These are phyloP conservation scores for Lethenteron camtschaticum DNA, from an alignment of 2,113 vertebrate genomes.

Conservation along the genomic window DNA sequence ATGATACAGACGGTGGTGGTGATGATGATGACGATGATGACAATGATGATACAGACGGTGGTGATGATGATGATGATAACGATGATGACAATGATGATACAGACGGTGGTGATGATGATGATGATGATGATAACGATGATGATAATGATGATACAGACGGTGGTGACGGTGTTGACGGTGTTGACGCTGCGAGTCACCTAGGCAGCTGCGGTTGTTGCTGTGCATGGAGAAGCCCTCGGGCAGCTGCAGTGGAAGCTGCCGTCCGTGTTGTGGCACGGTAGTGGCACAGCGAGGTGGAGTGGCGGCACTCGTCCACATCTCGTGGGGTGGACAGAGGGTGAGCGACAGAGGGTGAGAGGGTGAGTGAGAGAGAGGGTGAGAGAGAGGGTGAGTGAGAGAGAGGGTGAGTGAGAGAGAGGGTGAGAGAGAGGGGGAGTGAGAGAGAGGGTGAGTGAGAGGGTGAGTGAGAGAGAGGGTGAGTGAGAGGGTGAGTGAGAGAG, in stretches of 20 bases:
- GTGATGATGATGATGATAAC: too few species aligned
- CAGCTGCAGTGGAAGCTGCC: conserved; percentile 5
- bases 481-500: too few species aligned
- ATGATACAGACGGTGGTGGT: too few species aligned
- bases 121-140: too few species aligned
- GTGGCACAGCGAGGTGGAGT: conserved; percentile 1
- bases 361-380: neutral
- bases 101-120: too few species aligned
- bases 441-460: neutral
- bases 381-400: neutral
- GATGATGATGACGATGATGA: too few species aligned
- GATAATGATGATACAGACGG: too few species aligned
- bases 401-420: neutral
- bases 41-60: too few species aligned
- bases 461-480: too few species aligned
- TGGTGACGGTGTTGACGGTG: too few species aligned
- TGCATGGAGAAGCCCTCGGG: neutral
- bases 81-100: too few species aligned
- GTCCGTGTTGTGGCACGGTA: conserved; percentile 3
- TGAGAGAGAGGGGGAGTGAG: neutral
- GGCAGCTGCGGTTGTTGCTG: conserved; percentile 1
- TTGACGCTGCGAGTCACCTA: neutral
- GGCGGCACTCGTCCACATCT: conserved; percentile 4
- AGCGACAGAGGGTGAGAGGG: neutral
- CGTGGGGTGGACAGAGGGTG: neutral